Evolutionary conservation across 2,113 vertebrate species (phyloP).

Genomic region (Channa maculata): DNA sequence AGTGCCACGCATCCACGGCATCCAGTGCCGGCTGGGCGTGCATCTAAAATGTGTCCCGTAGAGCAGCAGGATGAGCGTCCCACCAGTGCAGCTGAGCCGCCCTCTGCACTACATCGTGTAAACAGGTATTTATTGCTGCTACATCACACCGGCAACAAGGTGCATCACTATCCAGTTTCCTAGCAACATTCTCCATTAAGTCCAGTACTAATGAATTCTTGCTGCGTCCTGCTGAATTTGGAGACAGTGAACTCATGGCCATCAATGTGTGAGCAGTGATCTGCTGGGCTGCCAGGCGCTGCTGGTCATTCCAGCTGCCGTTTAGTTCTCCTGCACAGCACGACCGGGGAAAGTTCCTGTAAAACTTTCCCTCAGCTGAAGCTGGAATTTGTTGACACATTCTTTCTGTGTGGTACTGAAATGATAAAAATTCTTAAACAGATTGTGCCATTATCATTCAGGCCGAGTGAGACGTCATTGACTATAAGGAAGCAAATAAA

Average conservation of each 20-base stretch:
- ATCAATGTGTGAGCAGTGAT: slow-evolving; percentile 72
- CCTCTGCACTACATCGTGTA: background rate
- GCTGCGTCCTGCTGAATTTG: slow-evolving; percentile 64
- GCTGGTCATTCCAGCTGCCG: background rate
- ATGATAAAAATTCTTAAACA: no score
- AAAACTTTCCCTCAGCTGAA: background rate
- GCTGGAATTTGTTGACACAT: no score
- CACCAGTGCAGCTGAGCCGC: background rate
- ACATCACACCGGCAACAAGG: slow-evolving; percentile 11
- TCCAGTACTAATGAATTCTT: slow-evolving; percentile 35
- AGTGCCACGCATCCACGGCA: no score
- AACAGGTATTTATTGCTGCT: slow-evolving; percentile 44
- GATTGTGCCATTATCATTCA: no score
- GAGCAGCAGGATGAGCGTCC: slow-evolving; percentile 2
- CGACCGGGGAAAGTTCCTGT: slow-evolving; percentile 8
- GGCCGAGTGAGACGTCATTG: no score
- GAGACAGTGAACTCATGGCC: slow-evolving; percentile 83
- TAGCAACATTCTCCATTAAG: slow-evolving; percentile 66
- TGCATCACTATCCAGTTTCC: slow-evolving; percentile 51
- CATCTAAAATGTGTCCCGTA: background rate
- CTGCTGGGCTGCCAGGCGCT: background rate
- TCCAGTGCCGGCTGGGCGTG: no score
- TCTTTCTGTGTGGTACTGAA: no score
- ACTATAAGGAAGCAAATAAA: no score
- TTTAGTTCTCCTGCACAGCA: background rate